Conservation (phyloP, 64 coral and sea anemone genomes). For the Catalaphyllia jardinei region DNA sequence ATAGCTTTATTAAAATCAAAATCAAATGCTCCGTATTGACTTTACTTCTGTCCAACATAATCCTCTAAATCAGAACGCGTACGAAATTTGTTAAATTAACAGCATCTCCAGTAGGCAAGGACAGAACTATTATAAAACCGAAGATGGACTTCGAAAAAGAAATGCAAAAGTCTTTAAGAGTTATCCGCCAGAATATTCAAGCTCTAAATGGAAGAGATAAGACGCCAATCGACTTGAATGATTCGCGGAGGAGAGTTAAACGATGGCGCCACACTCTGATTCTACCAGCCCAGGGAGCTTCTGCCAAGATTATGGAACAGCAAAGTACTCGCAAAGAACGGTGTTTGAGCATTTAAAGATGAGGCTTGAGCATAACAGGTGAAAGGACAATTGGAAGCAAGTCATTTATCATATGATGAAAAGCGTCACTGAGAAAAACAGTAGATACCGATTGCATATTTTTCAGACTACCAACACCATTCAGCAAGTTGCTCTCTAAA, state of each 20-base stretch:
- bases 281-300: neutral
- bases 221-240: neutral
- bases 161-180: neutral
- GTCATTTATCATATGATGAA: neutral
- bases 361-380: neutral
- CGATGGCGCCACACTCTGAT: neutral
- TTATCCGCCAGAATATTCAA: neutral
- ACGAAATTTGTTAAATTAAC: neutral
- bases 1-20: too few species aligned
- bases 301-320: neutral
- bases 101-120: neutral
- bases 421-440: neutral
- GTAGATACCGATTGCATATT: neutral
- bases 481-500: too few species aligned
- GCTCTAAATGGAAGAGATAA: neutral
- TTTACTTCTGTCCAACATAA: too few species aligned
- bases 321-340: neutral
- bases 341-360: neutral
- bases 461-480: too few species aligned
- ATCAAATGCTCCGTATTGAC: too few species aligned
- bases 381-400: neutral
- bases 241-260: neutral
- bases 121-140: neutral
- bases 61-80: neutral
- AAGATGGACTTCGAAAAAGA: conserved; percentile 3